Evolutionary conservation across 2,113 vertebrate genomes (phyloP).

Genomic region (Epinephelus moara): DNA sequence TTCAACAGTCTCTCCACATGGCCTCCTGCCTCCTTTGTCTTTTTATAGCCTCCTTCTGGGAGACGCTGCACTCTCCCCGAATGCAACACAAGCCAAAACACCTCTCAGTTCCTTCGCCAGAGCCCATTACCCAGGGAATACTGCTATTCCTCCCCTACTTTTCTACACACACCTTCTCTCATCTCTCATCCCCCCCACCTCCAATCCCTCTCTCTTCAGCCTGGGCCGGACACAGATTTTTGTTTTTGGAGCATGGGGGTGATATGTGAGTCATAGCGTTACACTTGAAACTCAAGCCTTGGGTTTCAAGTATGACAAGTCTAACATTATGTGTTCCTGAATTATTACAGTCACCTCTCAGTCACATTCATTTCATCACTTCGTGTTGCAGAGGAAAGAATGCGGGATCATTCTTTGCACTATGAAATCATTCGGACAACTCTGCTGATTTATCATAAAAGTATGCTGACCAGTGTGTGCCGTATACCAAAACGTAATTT

Average conservation of each 20-base stretch:
- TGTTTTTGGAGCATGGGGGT: slow-evolving; percentile 58
- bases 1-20: slow-evolving; percentile 86
- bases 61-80: slow-evolving; percentile 81
- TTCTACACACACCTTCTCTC: slow-evolving; percentile 80
- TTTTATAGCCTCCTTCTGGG: slow-evolving; percentile 87
- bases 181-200: slow-evolving; percentile 57
- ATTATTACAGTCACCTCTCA: slow-evolving; percentile 59
- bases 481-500: neutral
- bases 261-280: slow-evolving; percentile 71
- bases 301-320: slow-evolving; percentile 58
- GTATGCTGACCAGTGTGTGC: slow-evolving; percentile 19
- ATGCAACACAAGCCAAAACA: slow-evolving; percentile 84
- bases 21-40: slow-evolving; percentile 86
- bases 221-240: slow-evolving; percentile 73
- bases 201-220: slow-evolving; percentile 45
- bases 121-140: slow-evolving; percentile 79
- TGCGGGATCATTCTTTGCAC: slow-evolving; percentile 23
- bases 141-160: slow-evolving; percentile 81
- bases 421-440: slow-evolving; percentile 55
- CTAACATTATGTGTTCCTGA: slow-evolving; percentile 50
- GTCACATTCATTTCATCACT: slow-evolving; percentile 51
- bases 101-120: slow-evolving; percentile 86
- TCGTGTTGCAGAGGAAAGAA: slow-evolving; percentile 42
- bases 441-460: slow-evolving; percentile 39
- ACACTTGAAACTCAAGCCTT: slow-evolving; percentile 46